These are phyloP conservation scores for Hippocampus mohnikei DNA, from an alignment of 2,113 vertebrate genomes.

Conservation along the genomic window DNA sequence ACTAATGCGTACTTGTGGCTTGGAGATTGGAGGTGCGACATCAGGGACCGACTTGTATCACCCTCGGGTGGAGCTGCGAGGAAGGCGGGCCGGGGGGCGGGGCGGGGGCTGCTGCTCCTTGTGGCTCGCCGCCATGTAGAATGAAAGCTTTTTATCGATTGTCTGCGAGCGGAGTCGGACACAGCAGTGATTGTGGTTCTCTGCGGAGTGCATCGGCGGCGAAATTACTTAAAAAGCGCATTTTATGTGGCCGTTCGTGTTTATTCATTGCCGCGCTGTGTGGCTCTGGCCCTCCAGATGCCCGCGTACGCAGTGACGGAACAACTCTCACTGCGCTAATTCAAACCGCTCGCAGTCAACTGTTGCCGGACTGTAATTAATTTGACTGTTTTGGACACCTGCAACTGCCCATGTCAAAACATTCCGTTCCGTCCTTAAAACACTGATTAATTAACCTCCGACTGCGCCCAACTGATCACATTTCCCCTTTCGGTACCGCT, in stretches of 20 bases:
- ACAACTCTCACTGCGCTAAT: conserved; percentile 64
- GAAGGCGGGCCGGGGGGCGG: neutral
- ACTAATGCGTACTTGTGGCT: conserved; percentile 44
- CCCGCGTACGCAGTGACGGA: conserved; percentile 39
- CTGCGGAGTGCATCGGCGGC: conserved; percentile 23
- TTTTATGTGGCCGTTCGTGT: conserved; percentile 4
- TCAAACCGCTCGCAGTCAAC: conserved; percentile 61
- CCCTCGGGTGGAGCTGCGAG: conserved; percentile 17
- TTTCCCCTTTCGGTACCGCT: conserved; percentile 17
- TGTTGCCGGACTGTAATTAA: conserved; percentile 61
- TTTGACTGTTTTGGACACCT: conserved; percentile 54
- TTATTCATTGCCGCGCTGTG: neutral
- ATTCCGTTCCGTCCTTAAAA: conserved; percentile 33
- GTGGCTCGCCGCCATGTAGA: too few species aligned
- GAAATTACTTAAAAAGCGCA: conserved; percentile 27
- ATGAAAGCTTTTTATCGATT: conserved; percentile 60
- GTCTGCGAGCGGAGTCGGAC: conserved; percentile 40
- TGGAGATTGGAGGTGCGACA: conserved; percentile 51
- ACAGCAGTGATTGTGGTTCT: conserved; percentile 26
- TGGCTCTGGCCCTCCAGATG: neutral
- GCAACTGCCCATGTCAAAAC: conserved; percentile 46
- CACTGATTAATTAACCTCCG: conserved; percentile 31
- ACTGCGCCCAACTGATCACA: conserved; percentile 27
- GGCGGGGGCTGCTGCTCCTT: conserved; percentile 14
- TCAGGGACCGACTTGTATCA: conserved; percentile 53